Percentiles rank a stretch among this genome's conserved stretches.
Evolutionary conservation across 2,888 invertebrate species (phyloP).

Genomic region (Leptopilina syphax): DNA sequence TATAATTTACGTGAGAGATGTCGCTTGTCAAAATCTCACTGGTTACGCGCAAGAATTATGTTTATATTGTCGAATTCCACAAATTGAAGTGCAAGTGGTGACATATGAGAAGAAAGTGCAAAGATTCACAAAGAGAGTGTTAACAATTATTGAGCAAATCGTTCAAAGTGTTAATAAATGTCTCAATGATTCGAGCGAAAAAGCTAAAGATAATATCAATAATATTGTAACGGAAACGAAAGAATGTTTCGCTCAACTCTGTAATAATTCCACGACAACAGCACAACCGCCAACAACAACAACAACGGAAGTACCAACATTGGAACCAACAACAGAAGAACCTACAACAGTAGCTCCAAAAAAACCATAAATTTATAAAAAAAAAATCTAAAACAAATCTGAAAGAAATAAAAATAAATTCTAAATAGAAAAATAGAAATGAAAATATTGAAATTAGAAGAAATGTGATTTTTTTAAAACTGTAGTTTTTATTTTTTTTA

Average conservation of each 20-base stretch:
- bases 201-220: not conserved
- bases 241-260: slow-evolving; percentile 7
- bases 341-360: not conserved
- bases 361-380: not conserved
- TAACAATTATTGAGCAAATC: not conserved
- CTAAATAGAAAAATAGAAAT: not conserved
- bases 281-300: not conserved
- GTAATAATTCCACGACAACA: not conserved
- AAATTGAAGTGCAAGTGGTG: not conserved
- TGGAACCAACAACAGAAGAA: not conserved
- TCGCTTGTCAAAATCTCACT: not conserved
- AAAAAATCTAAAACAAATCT: not conserved
- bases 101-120: slow-evolving; percentile 7
- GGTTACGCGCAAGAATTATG: not conserved
- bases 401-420: no score
- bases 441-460: not conserved
- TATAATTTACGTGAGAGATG: slow-evolving; percentile 11
- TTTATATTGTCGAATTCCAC: slow-evolving; percentile 9
- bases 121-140: slow-evolving; percentile 7
- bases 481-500: no score
- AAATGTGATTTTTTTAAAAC: not conserved
- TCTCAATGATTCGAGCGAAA: not conserved
- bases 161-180: slow-evolving; percentile 14
- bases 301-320: not conserved
- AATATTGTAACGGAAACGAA: not conserved